A percentile compares a stretch with the other conserved stretches of the same genome.
Evolutionary conservation across 2,797 vertebrate genomes (phyloP).

Genomic region (Emydoidea blandingii): DNA sequence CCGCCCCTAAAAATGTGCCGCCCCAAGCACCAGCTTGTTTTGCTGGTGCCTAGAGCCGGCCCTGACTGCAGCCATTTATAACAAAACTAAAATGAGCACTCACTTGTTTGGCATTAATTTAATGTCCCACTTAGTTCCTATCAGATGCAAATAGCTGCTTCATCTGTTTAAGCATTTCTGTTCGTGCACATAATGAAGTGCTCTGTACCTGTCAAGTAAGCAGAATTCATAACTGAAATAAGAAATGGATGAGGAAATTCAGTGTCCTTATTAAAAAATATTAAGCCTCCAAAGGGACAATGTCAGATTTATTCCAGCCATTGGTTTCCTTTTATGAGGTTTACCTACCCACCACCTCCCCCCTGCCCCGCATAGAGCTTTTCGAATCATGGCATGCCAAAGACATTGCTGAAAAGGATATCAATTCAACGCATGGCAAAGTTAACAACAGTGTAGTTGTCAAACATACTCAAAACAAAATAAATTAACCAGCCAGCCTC

Average conservation of each 20-base stretch:
- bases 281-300: constrained; percentile 28
- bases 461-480: constrained; percentile 65
- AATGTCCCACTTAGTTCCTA: constrained; percentile 74
- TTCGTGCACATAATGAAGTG: constrained; percentile 66
- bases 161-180: constrained; percentile 73
- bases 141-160: constrained; percentile 72
- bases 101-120: constrained; percentile 79
- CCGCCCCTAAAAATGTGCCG: no score
- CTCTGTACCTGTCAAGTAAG: constrained; percentile 76
- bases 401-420: constrained; percentile 36
- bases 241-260: constrained; percentile 72
- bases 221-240: constrained; percentile 76
- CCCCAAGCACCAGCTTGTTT: no score
- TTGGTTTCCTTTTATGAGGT: not conserved
- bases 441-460: constrained; percentile 59
- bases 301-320: constrained; percentile 33
- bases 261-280: constrained; percentile 59
- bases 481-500: constrained; percentile 65
- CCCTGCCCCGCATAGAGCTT: not conserved
- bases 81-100: constrained; percentile 72
- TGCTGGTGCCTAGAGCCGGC: no score
- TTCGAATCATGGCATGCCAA: constrained; percentile 2
- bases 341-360: not conserved
- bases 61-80: constrained; percentile 66
- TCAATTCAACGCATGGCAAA: constrained; percentile 42